Percentiles rank a stretch among this genome's conserved stretches.
Evolutionary conservation across 2,113 vertebrate species (phyloP).

Genomic region (Nansenia antarctica): DNA sequence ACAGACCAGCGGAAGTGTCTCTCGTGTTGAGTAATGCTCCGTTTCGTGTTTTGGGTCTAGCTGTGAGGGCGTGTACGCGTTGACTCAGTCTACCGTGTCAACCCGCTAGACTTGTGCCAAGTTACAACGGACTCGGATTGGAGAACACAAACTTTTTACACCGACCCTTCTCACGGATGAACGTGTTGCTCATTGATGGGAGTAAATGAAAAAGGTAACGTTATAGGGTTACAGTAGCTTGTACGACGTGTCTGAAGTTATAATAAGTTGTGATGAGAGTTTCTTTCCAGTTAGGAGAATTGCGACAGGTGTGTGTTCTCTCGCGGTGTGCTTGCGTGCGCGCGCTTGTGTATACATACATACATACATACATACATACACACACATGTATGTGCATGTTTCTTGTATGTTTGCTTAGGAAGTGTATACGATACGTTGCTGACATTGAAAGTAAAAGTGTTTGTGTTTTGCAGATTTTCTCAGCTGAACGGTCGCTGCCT

Average conservation of each 20-base stretch:
- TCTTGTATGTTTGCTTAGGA: neutral
- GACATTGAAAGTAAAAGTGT: neutral
- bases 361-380: too few relatives aligned
- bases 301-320: slow-evolving; percentile 59
- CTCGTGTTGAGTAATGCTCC: slow-evolving; percentile 21
- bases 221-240: neutral
- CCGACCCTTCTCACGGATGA: slow-evolving; percentile 41
- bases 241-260: neutral
- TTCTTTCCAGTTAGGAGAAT: neutral
- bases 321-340: slow-evolving; percentile 20
- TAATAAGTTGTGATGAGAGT: neutral
- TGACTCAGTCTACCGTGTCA: slow-evolving; percentile 21
- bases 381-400: neutral
- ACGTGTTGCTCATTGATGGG: slow-evolving; percentile 17
- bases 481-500: too few relatives aligned
- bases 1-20: too few relatives aligned
- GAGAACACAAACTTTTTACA: slow-evolving; percentile 23
- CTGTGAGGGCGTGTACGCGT: slow-evolving; percentile 58
- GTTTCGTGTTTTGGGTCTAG: slow-evolving; percentile 8
- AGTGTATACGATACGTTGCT: neutral
- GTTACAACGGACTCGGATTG: neutral
- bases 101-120: neutral
- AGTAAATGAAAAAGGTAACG: too few relatives aligned
- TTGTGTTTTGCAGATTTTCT: neutral
- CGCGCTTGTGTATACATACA: too few relatives aligned